Conservation (phyloP, 2,113 vertebrate genomes). For the Fukomys damarensis region DNA sequence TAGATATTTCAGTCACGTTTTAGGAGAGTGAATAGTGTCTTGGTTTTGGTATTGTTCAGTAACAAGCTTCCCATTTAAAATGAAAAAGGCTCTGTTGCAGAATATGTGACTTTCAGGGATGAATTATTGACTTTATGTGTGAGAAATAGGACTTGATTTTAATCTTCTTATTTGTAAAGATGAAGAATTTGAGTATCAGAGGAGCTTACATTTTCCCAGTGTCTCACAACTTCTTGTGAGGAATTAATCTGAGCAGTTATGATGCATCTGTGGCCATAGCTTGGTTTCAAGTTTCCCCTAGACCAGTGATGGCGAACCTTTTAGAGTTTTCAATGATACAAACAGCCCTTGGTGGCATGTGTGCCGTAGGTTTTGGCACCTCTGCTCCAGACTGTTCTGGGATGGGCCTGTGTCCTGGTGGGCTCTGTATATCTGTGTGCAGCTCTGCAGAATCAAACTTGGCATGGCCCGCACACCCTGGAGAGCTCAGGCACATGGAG, state of each 20-base stretch:
- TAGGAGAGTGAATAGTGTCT: background rate
- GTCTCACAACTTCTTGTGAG: background rate
- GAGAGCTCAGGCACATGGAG: background rate
- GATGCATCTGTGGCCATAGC: background rate
- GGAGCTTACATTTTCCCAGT: background rate
- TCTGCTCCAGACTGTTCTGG: background rate
- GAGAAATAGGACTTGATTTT: constrained; percentile 37
- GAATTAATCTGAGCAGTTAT: background rate
- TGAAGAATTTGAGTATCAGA: background rate
- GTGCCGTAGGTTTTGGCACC: background rate
- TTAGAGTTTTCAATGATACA: background rate
- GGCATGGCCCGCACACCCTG: no score
- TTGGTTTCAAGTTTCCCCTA: background rate
- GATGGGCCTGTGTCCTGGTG: background rate
- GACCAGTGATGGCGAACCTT: background rate
- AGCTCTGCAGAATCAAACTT: background rate
- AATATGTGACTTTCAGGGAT: background rate
- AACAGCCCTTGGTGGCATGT: background rate
- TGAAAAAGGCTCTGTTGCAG: background rate
- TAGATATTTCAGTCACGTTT: background rate
- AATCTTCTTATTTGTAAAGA: background rate
- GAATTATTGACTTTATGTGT: background rate
- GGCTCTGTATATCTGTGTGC: background rate
- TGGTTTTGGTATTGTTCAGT: background rate
- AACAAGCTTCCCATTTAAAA: background rate